Conservation (phyloP, 2,888 invertebrate species). For the Amiota minor region DNA sequence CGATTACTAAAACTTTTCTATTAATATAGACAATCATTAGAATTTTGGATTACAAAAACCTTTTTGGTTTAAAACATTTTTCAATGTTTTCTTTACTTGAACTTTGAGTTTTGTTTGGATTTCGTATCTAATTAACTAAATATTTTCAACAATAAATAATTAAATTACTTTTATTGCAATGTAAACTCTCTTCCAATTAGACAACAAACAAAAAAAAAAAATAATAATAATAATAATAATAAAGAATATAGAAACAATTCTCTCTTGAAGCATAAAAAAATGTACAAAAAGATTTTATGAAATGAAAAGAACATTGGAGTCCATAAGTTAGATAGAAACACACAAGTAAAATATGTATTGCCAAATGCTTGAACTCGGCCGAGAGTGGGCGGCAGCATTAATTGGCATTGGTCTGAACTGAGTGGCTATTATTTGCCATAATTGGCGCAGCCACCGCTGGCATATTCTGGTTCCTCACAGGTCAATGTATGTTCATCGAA, state of each 20-base stretch:
- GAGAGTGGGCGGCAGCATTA: neutral
- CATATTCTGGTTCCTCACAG: constrained; percentile 80
- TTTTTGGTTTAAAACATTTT: too few species aligned
- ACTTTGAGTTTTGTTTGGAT: neutral
- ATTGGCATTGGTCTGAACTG: too few species aligned
- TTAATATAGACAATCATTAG: too few species aligned
- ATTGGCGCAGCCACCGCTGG: constrained; percentile 66
- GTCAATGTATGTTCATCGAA: constrained; percentile 88
- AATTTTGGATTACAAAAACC: too few species aligned
- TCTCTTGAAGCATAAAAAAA: constrained; percentile 25
- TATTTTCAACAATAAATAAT: constrained; percentile 40
- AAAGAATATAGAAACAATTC: constrained; percentile 7
- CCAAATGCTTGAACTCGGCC: neutral
- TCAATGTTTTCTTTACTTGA: too few species aligned
- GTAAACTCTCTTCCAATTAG: constrained; percentile 18
- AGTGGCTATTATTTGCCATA: constrained; percentile 60
- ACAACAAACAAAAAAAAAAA: constrained; percentile 8
- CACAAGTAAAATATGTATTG: constrained; percentile 50
- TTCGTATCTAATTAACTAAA: neutral
- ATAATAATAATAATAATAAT: constrained; percentile 11
- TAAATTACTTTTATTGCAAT: constrained; percentile 39
- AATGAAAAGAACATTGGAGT: constrained; percentile 34
- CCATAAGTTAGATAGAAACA: constrained; percentile 43
- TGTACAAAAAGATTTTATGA: constrained; percentile 33
- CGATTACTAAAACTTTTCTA: too few species aligned